These are phyloP conservation scores for Ptychoptera contaminata DNA, from an alignment of 2,888 invertebrate species.

Conservation along the genomic window DNA sequence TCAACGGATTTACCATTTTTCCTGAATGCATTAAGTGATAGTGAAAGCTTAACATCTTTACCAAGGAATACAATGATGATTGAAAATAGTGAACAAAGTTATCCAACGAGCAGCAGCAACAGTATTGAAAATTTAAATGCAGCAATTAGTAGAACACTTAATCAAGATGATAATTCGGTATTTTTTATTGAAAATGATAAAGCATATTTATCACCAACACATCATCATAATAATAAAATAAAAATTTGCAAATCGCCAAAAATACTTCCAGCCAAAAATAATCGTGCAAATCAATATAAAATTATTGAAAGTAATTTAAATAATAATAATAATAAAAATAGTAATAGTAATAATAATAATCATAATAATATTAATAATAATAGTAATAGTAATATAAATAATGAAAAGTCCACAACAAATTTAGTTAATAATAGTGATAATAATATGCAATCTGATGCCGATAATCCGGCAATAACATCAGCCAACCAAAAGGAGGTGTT, in stretches of 20 bases:
- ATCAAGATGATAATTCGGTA: conserved; percentile 7
- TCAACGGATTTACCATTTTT: conserved; percentile 2
- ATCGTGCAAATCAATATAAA: no score
- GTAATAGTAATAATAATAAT: not conserved
- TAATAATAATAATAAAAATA: conserved; percentile 1
- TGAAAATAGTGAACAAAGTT: no score
- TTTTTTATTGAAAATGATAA: conserved; percentile 22
- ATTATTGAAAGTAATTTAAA: not conserved
- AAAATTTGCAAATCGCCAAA: conserved; percentile 7
- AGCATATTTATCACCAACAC: conserved; percentile 12
- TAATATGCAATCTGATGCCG: conserved; percentile 12
- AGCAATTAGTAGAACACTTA: no score
- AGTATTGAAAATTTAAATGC: no score
- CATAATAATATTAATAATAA: not conserved
- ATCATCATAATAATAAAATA: conserved; percentile 1
- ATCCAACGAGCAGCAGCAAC: no score
- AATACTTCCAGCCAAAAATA: conserved; percentile 7
- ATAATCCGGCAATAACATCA: no score
- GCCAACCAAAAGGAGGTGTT: no score
- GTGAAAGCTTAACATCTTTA: not conserved
- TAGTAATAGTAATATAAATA: not conserved
- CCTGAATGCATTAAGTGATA: not conserved
- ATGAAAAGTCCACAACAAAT: not conserved
- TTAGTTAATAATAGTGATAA: conserved; percentile 17
- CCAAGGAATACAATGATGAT: not conserved